Evolutionary conservation across 2,113 vertebrate species (phyloP), one percentile per base, ranked within the genome.

Genomic region (Solenodon paradoxus): DNA sequence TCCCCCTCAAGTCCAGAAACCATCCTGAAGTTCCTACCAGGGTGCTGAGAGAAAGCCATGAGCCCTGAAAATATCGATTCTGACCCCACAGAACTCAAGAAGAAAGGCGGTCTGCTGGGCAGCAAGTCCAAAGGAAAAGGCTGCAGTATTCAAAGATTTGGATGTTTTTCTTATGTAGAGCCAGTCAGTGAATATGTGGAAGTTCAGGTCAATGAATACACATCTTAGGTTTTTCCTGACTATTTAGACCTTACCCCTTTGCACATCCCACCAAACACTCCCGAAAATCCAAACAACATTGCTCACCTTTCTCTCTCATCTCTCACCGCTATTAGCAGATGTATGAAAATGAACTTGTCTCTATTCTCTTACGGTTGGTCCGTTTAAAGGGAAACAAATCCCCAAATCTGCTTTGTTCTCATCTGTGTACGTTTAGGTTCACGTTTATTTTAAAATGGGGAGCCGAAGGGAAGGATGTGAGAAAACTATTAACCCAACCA

Each of bases 401-500:
- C 40, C 69, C 94, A 93, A 53, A 81, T 93, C 78, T 94, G 79
- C 12, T 86, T 84, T 47, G 49, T 22, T 13, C 89, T 96, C 90
- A 79, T 59, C 87, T 92, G 47, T 93, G 42, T 69, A 59, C 82
- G 77, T 77, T 93, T 92, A 74, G 53, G 47, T 55, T 89, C 47
- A 69, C 40, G 26, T 84, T 95, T 94, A 95, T 96, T 97, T 91
- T 95, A 86, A 95, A 96, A 96, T 15, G 10, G 47, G 45, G 53
- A 80, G 64, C 55, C 19, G 35, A 89, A 88, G 90, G 71, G 77
- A 95, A 95, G 88, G 61, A 78, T 95, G 57, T 57, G 42, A 94
- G 68, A 92, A 96, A 95, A 85, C 93, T 69, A 32, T 89, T 87
- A 95, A 91, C 64, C 90, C 51, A 77, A 42, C 63, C 75, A 80